Evolutionary conservation across 2,888 invertebrate genomes (phyloP), one percentile per base, ranked within the genome.

Genomic region (Disparrhopalites patrizii): DNA sequence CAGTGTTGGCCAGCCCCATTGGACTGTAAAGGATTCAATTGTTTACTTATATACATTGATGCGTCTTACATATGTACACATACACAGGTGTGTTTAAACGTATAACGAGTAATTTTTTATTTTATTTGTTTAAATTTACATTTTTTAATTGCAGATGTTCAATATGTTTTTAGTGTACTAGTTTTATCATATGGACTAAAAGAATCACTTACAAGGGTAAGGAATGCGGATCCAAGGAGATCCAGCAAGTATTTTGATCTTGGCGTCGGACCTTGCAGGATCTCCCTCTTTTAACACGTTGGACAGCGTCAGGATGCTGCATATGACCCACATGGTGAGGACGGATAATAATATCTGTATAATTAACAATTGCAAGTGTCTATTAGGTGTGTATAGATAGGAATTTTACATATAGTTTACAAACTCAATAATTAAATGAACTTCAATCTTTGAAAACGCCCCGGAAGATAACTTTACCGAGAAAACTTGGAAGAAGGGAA

Each of bases 181-280:
- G n/a, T n/a, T n/a, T n/a, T n/a, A n/a, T n/a, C n/a, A n/a, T n/a
- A n/a, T n/a, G n/a, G n/a, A n/a, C n/a, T n/a, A n/a, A n/a, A n/a
- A n/a, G n/a, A 23, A 23, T 23, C 31, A 68, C 78, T 77, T 78
- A 86, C 86, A 88, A 71, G 91, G 91, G 79, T 90, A 90, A 0
- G 91, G 90, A n/a, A 91, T 76, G 28, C 89, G 82, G 77, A 91
- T 88, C 91, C 91, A 91, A 0, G 87, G 86, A 1, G 90, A 86
- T 73, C 86, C 85, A n/a, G 82, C 80, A 20, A 91, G 81, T 61
- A 90, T 86, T 70, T 84, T 83, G 2, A 87, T 76, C 75, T 88
- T 88, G 8, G 84, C 83, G 77, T 91, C 91, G 0, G 90, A 88
- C 67, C 91, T 81, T 0, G 88, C 89, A 0, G 86, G 85, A 78